phyloP scores from a whole-genome alignment of 2,113 vertebrate genomes.

The Alosa alosa region DNA sequence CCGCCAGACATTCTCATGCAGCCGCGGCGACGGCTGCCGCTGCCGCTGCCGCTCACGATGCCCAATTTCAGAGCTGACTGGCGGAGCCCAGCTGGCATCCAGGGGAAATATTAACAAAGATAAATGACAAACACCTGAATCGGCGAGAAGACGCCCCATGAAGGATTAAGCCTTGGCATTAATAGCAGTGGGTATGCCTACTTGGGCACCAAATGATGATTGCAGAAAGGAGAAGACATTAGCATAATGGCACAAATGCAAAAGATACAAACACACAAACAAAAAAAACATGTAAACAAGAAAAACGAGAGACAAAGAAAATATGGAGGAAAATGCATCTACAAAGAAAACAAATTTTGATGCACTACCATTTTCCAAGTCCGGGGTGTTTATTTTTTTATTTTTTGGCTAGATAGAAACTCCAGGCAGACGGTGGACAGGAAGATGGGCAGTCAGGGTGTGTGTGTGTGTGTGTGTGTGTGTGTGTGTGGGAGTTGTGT shows the following conservation, averaged over 20 bases:
- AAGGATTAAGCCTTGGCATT: conserved; percentile 54
- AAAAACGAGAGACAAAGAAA: conserved; percentile 36
- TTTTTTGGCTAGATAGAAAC: conserved; percentile 15
- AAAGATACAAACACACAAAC: conserved; percentile 28
- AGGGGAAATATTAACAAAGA: conserved; percentile 76
- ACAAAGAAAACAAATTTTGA: conserved; percentile 17
- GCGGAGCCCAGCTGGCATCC: conserved; percentile 73
- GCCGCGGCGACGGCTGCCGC: conserved; percentile 39
- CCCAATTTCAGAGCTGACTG: conserved; percentile 61
- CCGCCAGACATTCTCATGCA: conserved; percentile 1
- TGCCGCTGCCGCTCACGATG: conserved; percentile 35
- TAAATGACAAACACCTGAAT: conserved; percentile 69
- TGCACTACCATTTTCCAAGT: not conserved
- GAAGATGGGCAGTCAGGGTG: conserved; percentile 21
- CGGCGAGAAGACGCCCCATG: conserved; percentile 40
- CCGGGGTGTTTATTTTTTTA: not conserved
- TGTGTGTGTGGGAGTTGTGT: not conserved
- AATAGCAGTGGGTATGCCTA: conserved; percentile 54
- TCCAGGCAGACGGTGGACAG: conserved; percentile 5
- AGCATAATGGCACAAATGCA: conserved; percentile 55
- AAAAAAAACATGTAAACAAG: not conserved
- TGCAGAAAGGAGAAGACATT: conserved; percentile 52
- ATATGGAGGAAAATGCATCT: conserved; percentile 31
- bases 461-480: not conserved
- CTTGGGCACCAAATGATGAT: conserved; percentile 55